These are phyloP conservation scores for Larimichthys polyactis DNA, from an alignment of 2,113 vertebrate genomes.

Conservation along the genomic window DNA sequence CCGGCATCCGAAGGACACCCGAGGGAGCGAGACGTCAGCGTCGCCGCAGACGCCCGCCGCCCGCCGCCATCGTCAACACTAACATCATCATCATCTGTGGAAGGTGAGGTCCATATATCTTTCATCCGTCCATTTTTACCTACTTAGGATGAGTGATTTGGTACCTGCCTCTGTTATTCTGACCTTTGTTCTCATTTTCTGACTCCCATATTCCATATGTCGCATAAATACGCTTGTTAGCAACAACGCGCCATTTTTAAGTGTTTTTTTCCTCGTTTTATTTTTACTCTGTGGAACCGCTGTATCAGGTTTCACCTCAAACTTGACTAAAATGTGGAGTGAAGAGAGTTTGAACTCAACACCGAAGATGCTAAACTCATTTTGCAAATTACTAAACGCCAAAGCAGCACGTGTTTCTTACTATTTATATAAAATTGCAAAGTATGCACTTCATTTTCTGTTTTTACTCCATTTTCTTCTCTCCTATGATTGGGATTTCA, in stretches of 20 bases:
- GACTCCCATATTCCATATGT: background rate
- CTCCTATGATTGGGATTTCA: slow-evolving; percentile 47
- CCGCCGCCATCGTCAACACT: slow-evolving; percentile 31
- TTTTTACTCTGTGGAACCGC: background rate
- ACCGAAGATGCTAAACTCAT: slow-evolving; percentile 21
- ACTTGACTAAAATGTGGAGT: slow-evolving; percentile 8
- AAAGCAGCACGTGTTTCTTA: background rate
- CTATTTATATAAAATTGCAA: slow-evolving; percentile 46
- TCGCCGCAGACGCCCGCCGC: slow-evolving; percentile 9
- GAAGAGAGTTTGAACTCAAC: background rate
- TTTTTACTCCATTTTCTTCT: slow-evolving; percentile 42
- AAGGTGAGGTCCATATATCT: slow-evolving; percentile 31
- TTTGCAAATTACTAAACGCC: slow-evolving; percentile 1
- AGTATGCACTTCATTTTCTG: slow-evolving; percentile 34
- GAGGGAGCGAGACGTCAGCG: slow-evolving; percentile 48
- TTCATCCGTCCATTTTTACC: slow-evolving; percentile 31
- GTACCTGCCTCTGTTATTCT: background rate
- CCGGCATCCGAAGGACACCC: slow-evolving; percentile 41
- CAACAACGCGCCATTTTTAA: background rate
- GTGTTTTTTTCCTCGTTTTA: background rate
- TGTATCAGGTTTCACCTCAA: background rate
- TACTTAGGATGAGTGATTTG: slow-evolving; percentile 13
- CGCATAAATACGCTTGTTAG: background rate
- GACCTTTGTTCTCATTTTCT: slow-evolving; percentile 3
- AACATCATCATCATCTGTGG: slow-evolving; percentile 35